These are phyloP conservation scores for Platycheirus rosarum DNA, from an alignment of 2,888 invertebrate genomes.

Conservation along the genomic window DNA sequence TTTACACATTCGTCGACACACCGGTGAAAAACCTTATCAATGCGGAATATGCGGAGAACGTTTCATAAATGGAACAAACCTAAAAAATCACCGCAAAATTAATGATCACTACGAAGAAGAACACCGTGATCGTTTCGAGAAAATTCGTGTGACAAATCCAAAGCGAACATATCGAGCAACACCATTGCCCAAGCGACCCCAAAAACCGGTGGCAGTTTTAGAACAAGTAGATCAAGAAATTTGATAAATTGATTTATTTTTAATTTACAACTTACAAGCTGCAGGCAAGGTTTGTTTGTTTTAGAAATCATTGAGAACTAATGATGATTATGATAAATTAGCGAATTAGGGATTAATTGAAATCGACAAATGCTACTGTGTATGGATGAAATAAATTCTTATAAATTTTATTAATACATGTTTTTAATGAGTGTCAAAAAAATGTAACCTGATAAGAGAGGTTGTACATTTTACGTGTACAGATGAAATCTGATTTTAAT, in stretches of 20 bases:
- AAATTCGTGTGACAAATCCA: conserved; percentile 77
- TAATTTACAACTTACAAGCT: too few relatives aligned
- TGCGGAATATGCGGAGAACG: conserved; percentile 87
- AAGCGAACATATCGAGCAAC: conserved; percentile 53
- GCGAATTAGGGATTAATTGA: too few relatives aligned
- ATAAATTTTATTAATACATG: too few relatives aligned
- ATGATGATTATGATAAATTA: too few relatives aligned
- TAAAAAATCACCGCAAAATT: conserved; percentile 86
- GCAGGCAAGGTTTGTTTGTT: too few relatives aligned
- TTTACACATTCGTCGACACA: conserved; percentile 87
- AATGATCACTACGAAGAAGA: conserved; percentile 84
- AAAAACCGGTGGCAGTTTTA: conserved; percentile 5
- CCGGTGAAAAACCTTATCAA: conserved; percentile 86
- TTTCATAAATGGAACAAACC: conserved; percentile 86
- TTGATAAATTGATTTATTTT: background rate
- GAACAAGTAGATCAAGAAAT: conserved; percentile 1
- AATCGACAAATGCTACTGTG: too few relatives aligned
- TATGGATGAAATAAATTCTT: too few relatives aligned
- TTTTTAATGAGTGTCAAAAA: too few relatives aligned
- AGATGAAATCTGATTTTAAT: too few relatives aligned
- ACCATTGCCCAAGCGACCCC: conserved; percentile 3
- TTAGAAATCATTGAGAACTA: too few relatives aligned
- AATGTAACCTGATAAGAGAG: too few relatives aligned
- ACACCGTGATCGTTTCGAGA: conserved; percentile 78
- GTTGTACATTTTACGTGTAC: too few relatives aligned